phyloP scores from a whole-genome alignment of 1,140 invertebrate species.

The Drosophila santomea region DNA sequence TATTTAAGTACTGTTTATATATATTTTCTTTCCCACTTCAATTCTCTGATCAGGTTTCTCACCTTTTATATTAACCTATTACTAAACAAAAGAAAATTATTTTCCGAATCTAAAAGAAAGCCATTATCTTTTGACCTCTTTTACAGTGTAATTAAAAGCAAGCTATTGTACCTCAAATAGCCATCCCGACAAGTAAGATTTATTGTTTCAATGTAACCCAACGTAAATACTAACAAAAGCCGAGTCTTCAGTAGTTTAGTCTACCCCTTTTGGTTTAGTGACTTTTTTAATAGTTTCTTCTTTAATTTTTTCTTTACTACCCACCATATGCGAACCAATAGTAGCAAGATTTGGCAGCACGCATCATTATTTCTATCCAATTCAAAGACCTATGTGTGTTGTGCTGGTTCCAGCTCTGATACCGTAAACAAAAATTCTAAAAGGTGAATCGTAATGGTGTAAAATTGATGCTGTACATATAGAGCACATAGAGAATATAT shows the following conservation, averaged over 20 bases:
- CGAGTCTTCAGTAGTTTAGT: conserved; percentile 44
- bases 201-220: conserved; percentile 20
- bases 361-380: conserved; percentile 80
- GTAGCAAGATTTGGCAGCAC: conserved; percentile 77
- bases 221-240: conserved; percentile 68
- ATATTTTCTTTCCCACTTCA: background rate
- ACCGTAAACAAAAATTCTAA: conserved; percentile 63
- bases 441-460: conserved; percentile 15
- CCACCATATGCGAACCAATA: conserved; percentile 52
- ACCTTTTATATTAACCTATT: background rate
- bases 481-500: too few species aligned
- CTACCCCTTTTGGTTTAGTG: conserved; percentile 29
- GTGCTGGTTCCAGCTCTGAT: conserved; percentile 70
- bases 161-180: conserved; percentile 35
- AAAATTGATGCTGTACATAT: too few species aligned
- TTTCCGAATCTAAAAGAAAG: conserved; percentile 31
- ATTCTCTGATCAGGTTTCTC: background rate
- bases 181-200: conserved; percentile 67
- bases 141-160: conserved; percentile 67
- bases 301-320: conserved; percentile 44
- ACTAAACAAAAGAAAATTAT: background rate
- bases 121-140: conserved; percentile 52
- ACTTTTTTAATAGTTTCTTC: conserved; percentile 54
- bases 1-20: background rate
- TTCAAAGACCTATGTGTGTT: conserved; percentile 65